Conservation (phyloP, 2,797 vertebrate genomes). For the Centropyge bicolor region DNA sequence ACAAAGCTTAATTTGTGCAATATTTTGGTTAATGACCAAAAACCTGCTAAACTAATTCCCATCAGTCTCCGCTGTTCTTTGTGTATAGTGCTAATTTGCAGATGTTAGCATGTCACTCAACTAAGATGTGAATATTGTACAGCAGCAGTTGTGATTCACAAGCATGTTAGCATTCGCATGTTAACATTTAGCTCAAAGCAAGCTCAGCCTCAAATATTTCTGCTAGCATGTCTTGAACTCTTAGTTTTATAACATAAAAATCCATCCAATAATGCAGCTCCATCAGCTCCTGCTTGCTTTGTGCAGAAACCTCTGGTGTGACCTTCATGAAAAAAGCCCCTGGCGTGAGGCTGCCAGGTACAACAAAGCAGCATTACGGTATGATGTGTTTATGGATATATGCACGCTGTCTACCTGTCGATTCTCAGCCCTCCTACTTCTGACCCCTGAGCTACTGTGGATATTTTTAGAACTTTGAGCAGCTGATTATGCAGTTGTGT, state of each 20-base stretch:
- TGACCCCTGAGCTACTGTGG: constrained; percentile 51
- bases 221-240: neutral
- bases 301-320: constrained; percentile 23
- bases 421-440: constrained; percentile 34
- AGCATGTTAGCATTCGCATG: neutral
- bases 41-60: neutral
- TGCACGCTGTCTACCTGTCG: constrained; percentile 39
- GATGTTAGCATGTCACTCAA: neutral
- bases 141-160: neutral
- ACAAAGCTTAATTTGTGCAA: neutral
- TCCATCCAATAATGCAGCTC: neutral
- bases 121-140: neutral
- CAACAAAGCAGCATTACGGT: constrained; percentile 13
- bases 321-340: constrained; percentile 43
- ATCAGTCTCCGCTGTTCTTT: neutral
- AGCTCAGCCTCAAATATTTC: neutral
- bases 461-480: constrained; percentile 75
- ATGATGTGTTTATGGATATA: constrained; percentile 25
- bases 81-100: neutral
- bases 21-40: neutral
- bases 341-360: constrained; percentile 2
- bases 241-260: neutral
- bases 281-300: neutral
- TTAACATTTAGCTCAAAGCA: neutral
- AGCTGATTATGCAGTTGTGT: constrained; percentile 71